phyloP scores from a whole-genome alignment of 1,140 invertebrate species.

The Drosophila sucinea region DNA sequence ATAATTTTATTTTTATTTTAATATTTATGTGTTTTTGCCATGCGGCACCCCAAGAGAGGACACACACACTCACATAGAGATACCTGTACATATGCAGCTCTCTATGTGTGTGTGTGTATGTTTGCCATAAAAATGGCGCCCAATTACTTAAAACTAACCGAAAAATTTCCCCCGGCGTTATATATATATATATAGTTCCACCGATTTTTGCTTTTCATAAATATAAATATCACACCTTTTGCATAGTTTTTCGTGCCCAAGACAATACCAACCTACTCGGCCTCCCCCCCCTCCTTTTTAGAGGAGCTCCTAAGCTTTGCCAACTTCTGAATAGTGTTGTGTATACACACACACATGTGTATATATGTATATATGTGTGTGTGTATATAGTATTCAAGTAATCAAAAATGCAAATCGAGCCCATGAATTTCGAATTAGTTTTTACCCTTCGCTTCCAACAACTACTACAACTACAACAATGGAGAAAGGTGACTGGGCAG shows the following conservation, averaged over 20 bases:
- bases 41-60: conserved; percentile 47
- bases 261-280: conserved; percentile 40
- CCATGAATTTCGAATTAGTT: conserved; percentile 81
- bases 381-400: conserved; percentile 69
- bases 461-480: conserved; percentile 35
- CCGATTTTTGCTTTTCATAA: conserved; percentile 65
- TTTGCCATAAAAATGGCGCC: conserved; percentile 70
- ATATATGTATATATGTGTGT: conserved; percentile 8
- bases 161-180: conserved; percentile 60
- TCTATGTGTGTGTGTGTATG: conserved; percentile 30
- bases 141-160: conserved; percentile 81
- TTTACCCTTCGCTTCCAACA: conserved; percentile 56
- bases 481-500: conserved; percentile 2
- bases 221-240: conserved; percentile 78
- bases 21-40: conserved; percentile 74
- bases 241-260: conserved; percentile 40
- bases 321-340: neutral
- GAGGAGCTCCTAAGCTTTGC: neutral
- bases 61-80: conserved; percentile 17
- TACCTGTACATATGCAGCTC: conserved; percentile 13
- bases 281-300: neutral
- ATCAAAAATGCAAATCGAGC: conserved; percentile 81
- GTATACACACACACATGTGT: conserved; percentile 19
- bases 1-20: conserved; percentile 80
- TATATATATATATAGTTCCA: neutral